These are phyloP conservation scores for Mongoloraphidia duomilia DNA, from an alignment of 2,888 invertebrate species.

Conservation along the genomic window DNA sequence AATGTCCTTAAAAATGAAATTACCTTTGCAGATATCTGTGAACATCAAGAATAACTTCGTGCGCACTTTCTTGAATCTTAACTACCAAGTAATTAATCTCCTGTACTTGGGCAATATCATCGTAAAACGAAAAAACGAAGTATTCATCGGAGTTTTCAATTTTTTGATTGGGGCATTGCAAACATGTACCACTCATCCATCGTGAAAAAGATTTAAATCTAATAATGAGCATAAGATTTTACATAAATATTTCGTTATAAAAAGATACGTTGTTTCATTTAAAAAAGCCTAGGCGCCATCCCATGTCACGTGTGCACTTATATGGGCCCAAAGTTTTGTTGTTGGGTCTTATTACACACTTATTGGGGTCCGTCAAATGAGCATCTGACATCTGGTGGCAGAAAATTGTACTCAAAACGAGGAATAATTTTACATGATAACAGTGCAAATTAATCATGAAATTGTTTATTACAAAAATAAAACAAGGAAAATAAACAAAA, in stretches of 20 bases:
- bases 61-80: conserved; percentile 51
- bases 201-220: conserved; percentile 63
- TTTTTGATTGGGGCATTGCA: conserved; percentile 51
- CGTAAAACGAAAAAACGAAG: conserved; percentile 61
- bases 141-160: conserved; percentile 42
- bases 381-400: no score
- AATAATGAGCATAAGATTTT: background rate
- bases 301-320: no score
- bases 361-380: no score
- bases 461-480: no score
- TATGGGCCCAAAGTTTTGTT: no score
- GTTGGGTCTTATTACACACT: no score
- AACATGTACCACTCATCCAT: conserved; percentile 75
- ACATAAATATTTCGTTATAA: background rate
- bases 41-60: conserved; percentile 49
- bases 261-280: background rate
- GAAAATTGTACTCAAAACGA: no score
- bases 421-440: no score
- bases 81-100: conserved; percentile 52
- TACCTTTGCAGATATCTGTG: conserved; percentile 45
- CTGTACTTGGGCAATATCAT: conserved; percentile 59
- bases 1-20: conserved; percentile 13
- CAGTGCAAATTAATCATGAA: no score
- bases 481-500: no score
- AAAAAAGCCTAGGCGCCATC: no score